These are phyloP conservation scores for Thecocarcelia acutangulata DNA, from an alignment of 2,888 invertebrate species.

Conservation along the genomic window DNA sequence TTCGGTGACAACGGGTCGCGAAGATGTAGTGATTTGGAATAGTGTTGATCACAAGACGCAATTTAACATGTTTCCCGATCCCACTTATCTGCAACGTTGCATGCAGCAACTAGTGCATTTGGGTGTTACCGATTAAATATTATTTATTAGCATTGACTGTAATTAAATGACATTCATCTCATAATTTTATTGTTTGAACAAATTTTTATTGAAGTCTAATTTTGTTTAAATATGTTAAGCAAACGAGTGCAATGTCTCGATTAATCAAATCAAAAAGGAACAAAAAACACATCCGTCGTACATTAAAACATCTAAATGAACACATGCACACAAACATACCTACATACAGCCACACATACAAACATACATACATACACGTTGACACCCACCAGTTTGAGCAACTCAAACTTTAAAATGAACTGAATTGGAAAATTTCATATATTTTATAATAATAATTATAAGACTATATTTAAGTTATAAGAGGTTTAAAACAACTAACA, in stretches of 20 bases:
- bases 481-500: slow-evolving; percentile 21
- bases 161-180: slow-evolving; percentile 44
- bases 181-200: not conserved
- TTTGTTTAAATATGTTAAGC: slow-evolving; percentile 29
- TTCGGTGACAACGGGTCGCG: slow-evolving; percentile 94
- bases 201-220: slow-evolving; percentile 16
- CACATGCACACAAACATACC: slow-evolving; percentile 31
- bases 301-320: not conserved
- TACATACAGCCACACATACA: not conserved
- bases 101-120: slow-evolving; percentile 82
- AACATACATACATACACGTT: slow-evolving; percentile 11
- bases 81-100: slow-evolving; percentile 86
- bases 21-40: slow-evolving; percentile 96
- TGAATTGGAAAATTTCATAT: slow-evolving; percentile 52
- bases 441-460: slow-evolving; percentile 21
- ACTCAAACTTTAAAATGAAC: slow-evolving; percentile 71
- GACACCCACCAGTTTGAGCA: slow-evolving; percentile 69
- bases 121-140: slow-evolving; percentile 81
- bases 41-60: slow-evolving; percentile 93
- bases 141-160: slow-evolving; percentile 15
- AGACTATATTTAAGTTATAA: slow-evolving; percentile 34
- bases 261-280: slow-evolving; percentile 48
- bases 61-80: slow-evolving; percentile 89
- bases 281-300: not conserved
- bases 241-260: slow-evolving; percentile 71